Percentiles rank a stretch among this genome's conserved stretches.
phyloP scores from a whole-genome alignment of 2,797 vertebrate species.

The Enteromius radiatus region DNA sequence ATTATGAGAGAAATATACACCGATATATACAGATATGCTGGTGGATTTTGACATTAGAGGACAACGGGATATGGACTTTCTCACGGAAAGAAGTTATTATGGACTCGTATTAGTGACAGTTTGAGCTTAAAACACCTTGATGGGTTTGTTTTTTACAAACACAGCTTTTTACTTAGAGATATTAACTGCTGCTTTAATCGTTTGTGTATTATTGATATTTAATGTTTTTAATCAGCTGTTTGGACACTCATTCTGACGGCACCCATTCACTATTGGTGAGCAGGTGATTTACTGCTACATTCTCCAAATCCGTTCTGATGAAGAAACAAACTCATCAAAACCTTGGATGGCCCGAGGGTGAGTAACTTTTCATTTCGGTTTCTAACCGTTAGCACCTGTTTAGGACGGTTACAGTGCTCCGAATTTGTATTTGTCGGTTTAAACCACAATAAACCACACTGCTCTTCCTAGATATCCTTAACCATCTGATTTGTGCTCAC shows the following conservation, averaged over 20 bases:
- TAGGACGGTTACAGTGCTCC: neutral
- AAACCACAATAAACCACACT: constrained; percentile 18
- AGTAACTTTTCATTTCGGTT: neutral
- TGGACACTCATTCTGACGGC: too few species aligned
- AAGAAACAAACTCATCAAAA: neutral
- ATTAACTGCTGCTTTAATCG: too few species aligned
- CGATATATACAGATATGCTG: neutral
- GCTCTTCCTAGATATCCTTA: neutral
- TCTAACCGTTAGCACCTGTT: constrained; percentile 14
- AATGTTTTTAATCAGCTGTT: too few species aligned
- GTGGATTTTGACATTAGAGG: neutral
- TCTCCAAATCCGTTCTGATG: neutral
- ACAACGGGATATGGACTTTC: neutral
- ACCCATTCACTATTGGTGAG: too few species aligned
- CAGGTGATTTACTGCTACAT: neutral
- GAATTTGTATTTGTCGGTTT: constrained; percentile 9
- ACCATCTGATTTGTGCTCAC: neutral
- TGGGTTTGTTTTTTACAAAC: too few species aligned
- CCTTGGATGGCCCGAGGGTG: neutral
- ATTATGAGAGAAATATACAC: neutral
- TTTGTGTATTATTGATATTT: too few species aligned
- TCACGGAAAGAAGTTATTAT: neutral
- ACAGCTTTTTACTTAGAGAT: too few species aligned
- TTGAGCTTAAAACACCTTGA: too few species aligned
- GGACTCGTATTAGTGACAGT: neutral